These are phyloP conservation scores for Bicyclus anynana DNA, from an alignment of 1,140 invertebrate species.

Conservation along the genomic window DNA sequence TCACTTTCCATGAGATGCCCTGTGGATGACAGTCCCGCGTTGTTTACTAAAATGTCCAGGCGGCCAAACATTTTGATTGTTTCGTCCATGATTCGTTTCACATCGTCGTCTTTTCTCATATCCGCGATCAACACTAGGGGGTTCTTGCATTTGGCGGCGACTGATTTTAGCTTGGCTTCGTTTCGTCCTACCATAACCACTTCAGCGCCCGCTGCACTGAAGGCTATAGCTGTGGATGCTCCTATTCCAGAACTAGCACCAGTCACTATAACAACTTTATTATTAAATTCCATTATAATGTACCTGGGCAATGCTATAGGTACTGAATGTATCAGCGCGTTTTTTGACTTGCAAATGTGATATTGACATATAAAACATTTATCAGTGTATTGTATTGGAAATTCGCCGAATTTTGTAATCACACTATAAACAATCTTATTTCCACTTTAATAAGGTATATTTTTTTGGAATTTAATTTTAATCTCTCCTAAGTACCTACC, in stretches of 20 bases:
- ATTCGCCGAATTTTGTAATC: no score
- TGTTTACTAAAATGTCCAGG: not conserved
- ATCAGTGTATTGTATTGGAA: no score
- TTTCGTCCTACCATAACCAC: not conserved
- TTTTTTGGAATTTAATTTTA: no score
- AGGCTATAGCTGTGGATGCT: not conserved
- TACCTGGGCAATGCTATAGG: not conserved
- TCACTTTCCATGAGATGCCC: not conserved
- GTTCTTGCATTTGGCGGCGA: not conserved
- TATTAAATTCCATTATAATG: not conserved
- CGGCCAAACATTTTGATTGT: not conserved
- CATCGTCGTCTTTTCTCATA: not conserved
- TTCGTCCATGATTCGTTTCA: not conserved
- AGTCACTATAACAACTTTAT: not conserved
- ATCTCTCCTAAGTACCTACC: no score
- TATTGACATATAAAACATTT: no score
- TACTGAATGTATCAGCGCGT: no score
- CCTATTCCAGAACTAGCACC: not conserved
- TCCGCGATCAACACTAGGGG: not conserved
- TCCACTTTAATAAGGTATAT: no score
- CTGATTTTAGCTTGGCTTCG: not conserved
- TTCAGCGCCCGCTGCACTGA: not conserved
- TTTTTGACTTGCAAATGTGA: no score
- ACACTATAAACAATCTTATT: no score
- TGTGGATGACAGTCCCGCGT: not conserved